A percentile compares a stretch with the other conserved stretches of the same genome.
These are phyloP conservation scores for Eulemur macaco DNA, from an alignment of 2,113 vertebrate genomes.

Conservation along the genomic window DNA sequence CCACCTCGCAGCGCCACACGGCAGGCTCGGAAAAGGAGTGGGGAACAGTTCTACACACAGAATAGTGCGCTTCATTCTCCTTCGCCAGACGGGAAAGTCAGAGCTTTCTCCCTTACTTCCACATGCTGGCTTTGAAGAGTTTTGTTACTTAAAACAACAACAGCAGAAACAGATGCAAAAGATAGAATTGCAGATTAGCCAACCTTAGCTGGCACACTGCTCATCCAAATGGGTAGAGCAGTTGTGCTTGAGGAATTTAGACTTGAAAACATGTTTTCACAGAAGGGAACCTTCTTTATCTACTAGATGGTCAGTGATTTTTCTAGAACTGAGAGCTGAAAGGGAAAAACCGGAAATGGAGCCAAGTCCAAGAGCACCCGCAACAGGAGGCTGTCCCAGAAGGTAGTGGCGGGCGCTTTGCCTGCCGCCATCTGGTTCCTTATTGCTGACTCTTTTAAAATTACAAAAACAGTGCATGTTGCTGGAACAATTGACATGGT, in stretches of 20 bases:
- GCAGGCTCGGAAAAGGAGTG: rapidly evolving
- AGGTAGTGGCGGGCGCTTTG: rapidly evolving
- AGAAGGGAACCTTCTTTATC: not conserved
- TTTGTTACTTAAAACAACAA: not conserved
- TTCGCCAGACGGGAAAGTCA: not conserved
- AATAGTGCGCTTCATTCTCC: not conserved
- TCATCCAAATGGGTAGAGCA: rapidly evolving
- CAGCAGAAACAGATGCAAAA: not conserved
- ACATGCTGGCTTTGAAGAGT: not conserved
- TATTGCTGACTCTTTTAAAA: not conserved
- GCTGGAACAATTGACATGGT: too few relatives aligned
- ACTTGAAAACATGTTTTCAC: not conserved
- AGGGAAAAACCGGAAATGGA: not conserved
- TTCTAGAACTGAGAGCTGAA: not conserved
- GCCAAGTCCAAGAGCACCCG: rapidly evolving
- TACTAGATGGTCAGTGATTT: not conserved
- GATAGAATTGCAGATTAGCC: not conserved
- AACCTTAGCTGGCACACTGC: rapidly evolving
- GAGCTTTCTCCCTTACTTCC: not conserved
- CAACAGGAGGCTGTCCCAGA: not conserved
- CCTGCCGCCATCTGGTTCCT: not conserved
- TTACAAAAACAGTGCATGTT: too few relatives aligned
- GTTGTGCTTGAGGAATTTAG: not conserved
- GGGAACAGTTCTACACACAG: rapidly evolving
- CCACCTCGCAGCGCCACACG: rapidly evolving